A percentile compares a stretch with the other conserved stretches of the same genome.
These are phyloP conservation scores for Boleophthalmus pectinirostris DNA, from an alignment of 2,113 vertebrate genomes.

Conservation along the genomic window DNA sequence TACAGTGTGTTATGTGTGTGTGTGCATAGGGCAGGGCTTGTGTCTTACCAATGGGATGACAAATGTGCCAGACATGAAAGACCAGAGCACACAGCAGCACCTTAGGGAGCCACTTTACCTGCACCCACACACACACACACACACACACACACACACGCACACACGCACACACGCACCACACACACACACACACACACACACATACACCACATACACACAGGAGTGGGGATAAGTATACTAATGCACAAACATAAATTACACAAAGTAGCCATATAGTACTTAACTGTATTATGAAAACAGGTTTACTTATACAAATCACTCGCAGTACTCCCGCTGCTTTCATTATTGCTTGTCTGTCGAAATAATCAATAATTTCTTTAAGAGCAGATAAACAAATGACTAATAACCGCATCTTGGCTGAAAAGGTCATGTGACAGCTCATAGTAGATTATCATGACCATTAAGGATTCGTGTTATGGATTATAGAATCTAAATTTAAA, in stretches of 20 bases:
- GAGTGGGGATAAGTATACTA: conserved; percentile 22
- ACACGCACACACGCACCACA: conserved; percentile 15
- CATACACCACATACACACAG: conserved; percentile 16
- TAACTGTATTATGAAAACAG: conserved; percentile 16
- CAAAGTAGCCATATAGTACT: neutral
- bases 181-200: conserved; percentile 1
- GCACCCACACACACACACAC: neutral
- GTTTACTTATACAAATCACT: neutral
- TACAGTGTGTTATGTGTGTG: conserved; percentile 28
- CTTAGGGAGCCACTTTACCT: conserved; percentile 56
- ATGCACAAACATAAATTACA: conserved; percentile 16
- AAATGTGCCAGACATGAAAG: conserved; percentile 80
- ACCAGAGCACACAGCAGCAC: conserved; percentile 52
- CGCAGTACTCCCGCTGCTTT: neutral
- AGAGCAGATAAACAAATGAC: neutral
- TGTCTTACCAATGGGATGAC: conserved; percentile 85
- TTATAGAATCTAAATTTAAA: neutral
- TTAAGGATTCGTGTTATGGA: neutral
- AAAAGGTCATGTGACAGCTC: neutral
- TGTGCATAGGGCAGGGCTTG: conserved; percentile 38
- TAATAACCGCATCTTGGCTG: neutral
- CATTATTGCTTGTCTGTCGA: conserved; percentile 1
- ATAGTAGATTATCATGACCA: neutral
- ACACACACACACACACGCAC: neutral
- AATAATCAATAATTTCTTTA: conserved; percentile 6